A percentile compares a stretch with the other conserved stretches of the same genome.
phyloP scores from a whole-genome alignment of 2,888 invertebrate species.

The Calameuta filiformis region DNA sequence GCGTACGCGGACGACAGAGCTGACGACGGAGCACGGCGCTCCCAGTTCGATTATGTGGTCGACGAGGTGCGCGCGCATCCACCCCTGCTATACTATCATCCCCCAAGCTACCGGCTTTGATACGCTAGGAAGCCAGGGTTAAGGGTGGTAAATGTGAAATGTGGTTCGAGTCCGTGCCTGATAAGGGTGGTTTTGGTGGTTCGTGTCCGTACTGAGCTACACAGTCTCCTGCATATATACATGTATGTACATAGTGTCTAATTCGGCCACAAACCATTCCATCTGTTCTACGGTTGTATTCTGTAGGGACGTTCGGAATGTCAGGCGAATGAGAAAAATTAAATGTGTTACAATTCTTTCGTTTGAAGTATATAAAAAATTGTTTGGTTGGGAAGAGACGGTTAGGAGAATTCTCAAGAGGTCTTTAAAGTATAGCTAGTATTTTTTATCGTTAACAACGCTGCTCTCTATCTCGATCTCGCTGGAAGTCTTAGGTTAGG shows the following conservation, averaged over 20 bases:
- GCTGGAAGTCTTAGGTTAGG: background rate
- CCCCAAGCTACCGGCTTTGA: conserved; percentile 24
- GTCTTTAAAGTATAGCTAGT: background rate
- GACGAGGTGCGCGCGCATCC: conserved; percentile 53
- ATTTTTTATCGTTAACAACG: background rate
- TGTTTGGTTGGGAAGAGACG: background rate
- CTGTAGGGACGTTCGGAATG: background rate
- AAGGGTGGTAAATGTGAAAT: background rate
- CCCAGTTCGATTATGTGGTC: conserved; percentile 64
- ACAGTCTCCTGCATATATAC: background rate
- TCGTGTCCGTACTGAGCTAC: conserved; percentile 4
- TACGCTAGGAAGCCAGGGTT: conserved; percentile 10
- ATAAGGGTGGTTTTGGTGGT: conserved; percentile 5
- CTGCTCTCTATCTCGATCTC: background rate
- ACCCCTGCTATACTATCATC: conserved; percentile 35
- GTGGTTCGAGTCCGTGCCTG: conserved; percentile 8
- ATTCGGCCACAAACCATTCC: background rate
- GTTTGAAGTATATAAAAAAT: background rate
- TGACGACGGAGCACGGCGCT: conserved; percentile 62
- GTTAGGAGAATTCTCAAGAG: background rate
- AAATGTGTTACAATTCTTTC: background rate
- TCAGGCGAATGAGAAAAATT: background rate
- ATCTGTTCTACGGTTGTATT: background rate
- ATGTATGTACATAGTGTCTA: background rate
- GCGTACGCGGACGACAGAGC: conserved; percentile 45